phyloP scores from a whole-genome alignment of 2,888 invertebrate genomes.

The Drosophila anomalata region DNA sequence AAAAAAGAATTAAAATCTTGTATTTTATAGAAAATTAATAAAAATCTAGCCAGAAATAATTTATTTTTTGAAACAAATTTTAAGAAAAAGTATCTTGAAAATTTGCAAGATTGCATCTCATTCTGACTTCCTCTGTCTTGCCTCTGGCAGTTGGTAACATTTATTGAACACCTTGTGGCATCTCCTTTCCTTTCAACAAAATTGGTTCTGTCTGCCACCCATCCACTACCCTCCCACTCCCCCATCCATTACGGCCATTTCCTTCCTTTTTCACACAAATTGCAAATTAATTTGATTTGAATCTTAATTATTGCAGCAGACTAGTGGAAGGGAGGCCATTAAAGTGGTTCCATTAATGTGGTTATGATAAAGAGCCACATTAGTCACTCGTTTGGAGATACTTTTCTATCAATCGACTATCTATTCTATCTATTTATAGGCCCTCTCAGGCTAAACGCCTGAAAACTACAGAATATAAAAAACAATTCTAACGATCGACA shows the following conservation, averaged over 20 bases:
- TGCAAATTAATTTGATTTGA: slow-evolving; percentile 72
- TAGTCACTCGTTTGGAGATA: not conserved
- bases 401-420: slow-evolving; percentile 4
- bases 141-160: slow-evolving; percentile 50
- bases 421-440: not conserved
- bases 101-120: not conserved
- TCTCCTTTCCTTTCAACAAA: slow-evolving; percentile 35
- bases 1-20: not conserved
- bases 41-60: not conserved
- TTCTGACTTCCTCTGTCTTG: not conserved
- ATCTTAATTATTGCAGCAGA: slow-evolving; percentile 67
- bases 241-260: not conserved
- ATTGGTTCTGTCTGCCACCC: slow-evolving; percentile 36
- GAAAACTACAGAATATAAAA: slow-evolving; percentile 11
- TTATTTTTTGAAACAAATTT: not conserved
- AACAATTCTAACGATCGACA: slow-evolving; percentile 33
- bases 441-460: no score
- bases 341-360: slow-evolving; percentile 5
- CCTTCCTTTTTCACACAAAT: slow-evolving; percentile 48
- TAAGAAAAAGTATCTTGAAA: not conserved
- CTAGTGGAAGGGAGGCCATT: slow-evolving; percentile 16
- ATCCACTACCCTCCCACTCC: not conserved
- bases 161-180: slow-evolving; percentile 58
- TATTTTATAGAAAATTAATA: not conserved
- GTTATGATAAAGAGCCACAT: not conserved